Base-by-base conservation (phyloP, 2,888 invertebrate species). In the Acleris emargana region DNA sequence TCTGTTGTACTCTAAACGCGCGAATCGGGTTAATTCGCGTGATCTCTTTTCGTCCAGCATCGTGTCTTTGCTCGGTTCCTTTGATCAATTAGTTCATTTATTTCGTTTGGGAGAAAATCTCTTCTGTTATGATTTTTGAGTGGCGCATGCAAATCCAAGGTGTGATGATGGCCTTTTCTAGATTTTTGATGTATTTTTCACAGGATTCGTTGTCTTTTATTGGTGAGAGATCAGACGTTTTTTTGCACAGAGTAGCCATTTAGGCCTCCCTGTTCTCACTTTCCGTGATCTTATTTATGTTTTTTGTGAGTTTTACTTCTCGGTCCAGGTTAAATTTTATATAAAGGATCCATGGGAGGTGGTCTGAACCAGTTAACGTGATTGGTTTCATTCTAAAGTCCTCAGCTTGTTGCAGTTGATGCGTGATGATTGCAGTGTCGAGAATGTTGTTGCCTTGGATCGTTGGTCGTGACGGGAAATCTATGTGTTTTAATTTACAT, bases 271-370 rank as follows among this genome's bases (percentile, higher is more conserved):
- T 58, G 20, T 5, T 47, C 28, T 57, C 47, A n/a, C 28, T 57
- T 28, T 57, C 17, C 5, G 28, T 47, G 9, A 57, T 47, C 11
- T 17, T 57, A 9, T 47, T 57, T 47, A 57, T 57, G 6, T 57
- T 57, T 47, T 47, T 57, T 28, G 57, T 55, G 43, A 42, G 45
- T 64, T 51, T 3, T 22, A n/a, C n/a, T n/a, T n/a, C n/a, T n/a
- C n/a, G n/a, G n/a, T n/a, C n/a, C n/a, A n/a, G n/a, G n/a, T n/a
- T n/a, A n/a, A n/a, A n/a, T n/a, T n/a, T n/a, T n/a, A n/a, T n/a
- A n/a, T n/a, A n/a, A n/a, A n/a, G n/a, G n/a, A n/a, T n/a, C n/a
- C n/a, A n/a, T n/a, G n/a, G n/a, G n/a, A n/a, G n/a, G n/a, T n/a
- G n/a, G n/a, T n/a, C n/a, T n/a, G n/a, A n/a, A n/a, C n/a, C n/a